Percentiles rank a stretch among this genome's conserved stretches.
These are phyloP conservation scores for Myripristis murdjan DNA, from an alignment of 2,797 vertebrate genomes.

Conservation along the genomic window DNA sequence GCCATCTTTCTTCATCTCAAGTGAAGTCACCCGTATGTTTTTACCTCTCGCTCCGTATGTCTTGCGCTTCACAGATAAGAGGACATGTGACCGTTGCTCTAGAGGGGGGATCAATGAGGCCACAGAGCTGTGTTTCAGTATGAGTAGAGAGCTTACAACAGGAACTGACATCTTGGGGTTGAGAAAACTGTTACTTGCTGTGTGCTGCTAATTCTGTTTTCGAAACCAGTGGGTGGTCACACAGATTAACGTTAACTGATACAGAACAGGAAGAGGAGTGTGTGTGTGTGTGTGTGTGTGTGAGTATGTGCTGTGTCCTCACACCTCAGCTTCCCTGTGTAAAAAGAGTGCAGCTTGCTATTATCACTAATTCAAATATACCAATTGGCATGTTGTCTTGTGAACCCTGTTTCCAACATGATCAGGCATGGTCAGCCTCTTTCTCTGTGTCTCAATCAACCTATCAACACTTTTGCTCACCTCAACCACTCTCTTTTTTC, in stretches of 20 bases:
- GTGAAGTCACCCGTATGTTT: constrained; percentile 14
- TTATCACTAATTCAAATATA: background rate
- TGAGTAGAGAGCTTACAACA: constrained; percentile 43
- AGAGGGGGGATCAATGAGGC: constrained; percentile 16
- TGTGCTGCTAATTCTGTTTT: constrained; percentile 38
- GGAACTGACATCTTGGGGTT: constrained; percentile 46
- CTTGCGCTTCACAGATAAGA: constrained; percentile 36
- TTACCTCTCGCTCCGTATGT: constrained; percentile 25
- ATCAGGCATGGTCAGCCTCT: constrained; percentile 5
- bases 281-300: constrained; percentile 24
- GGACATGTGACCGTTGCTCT: constrained; percentile 10
- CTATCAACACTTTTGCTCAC: constrained; percentile 31
- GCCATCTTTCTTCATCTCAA: constrained; percentile 12
- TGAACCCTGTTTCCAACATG: background rate
- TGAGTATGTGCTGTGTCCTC: constrained; percentile 13
- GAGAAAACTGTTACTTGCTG: constrained; percentile 43
- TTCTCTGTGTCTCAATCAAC: constrained; percentile 17
- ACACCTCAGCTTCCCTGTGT: background rate
- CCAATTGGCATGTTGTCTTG: background rate
- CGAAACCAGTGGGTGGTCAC: constrained; percentile 30
- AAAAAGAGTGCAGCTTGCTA: constrained; percentile 1
- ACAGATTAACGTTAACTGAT: constrained; percentile 58
- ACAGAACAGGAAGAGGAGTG: constrained; percentile 76
- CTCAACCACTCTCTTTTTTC: constrained; percentile 21
- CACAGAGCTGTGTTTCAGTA: constrained; percentile 25